phyloP scores from a whole-genome alignment of 2,888 invertebrate genomes.

The Galerucella calmariensis region DNA sequence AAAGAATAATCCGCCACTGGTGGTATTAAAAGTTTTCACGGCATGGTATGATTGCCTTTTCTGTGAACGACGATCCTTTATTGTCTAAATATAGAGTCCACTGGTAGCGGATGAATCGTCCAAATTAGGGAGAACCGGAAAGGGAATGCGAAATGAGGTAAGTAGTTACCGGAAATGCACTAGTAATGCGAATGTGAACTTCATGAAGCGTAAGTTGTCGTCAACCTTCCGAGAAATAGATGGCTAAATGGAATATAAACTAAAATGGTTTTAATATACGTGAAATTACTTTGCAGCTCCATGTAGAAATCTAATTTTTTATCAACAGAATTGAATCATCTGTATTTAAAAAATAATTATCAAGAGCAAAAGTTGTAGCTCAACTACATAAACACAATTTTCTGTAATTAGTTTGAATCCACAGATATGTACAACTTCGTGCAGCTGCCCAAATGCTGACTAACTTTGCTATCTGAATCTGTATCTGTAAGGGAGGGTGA shows the following conservation, averaged over 20 bases:
- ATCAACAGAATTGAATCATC: too few species aligned
- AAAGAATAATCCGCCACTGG: not conserved
- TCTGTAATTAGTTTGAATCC: too few species aligned
- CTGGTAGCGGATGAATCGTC: slow-evolving; percentile 28
- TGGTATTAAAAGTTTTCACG: slow-evolving; percentile 28
- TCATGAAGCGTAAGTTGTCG: slow-evolving; percentile 15
- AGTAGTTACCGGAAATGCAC: slow-evolving; percentile 36
- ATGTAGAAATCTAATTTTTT: too few species aligned
- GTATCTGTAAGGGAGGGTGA: too few species aligned
- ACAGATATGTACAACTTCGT: too few species aligned
- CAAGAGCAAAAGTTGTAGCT: too few species aligned
- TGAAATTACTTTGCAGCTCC: not conserved
- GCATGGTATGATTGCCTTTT: slow-evolving; percentile 27
- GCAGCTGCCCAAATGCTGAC: too few species aligned
- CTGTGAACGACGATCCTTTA: slow-evolving; percentile 28
- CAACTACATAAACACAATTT: too few species aligned
- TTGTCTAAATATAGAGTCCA: slow-evolving; percentile 33
- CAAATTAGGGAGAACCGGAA: slow-evolving; percentile 36
- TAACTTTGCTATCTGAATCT: too few species aligned
- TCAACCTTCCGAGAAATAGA: not conserved
- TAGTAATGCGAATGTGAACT: slow-evolving; percentile 31
- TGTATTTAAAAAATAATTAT: too few species aligned
- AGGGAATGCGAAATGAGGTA: slow-evolving; percentile 39
- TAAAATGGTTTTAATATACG: not conserved
- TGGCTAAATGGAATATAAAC: not conserved